Evolutionary conservation across 2,797 vertebrate genomes (phyloP), one percentile per base, ranked within the genome.

Genomic region (Sciurus vulgaris): DNA sequence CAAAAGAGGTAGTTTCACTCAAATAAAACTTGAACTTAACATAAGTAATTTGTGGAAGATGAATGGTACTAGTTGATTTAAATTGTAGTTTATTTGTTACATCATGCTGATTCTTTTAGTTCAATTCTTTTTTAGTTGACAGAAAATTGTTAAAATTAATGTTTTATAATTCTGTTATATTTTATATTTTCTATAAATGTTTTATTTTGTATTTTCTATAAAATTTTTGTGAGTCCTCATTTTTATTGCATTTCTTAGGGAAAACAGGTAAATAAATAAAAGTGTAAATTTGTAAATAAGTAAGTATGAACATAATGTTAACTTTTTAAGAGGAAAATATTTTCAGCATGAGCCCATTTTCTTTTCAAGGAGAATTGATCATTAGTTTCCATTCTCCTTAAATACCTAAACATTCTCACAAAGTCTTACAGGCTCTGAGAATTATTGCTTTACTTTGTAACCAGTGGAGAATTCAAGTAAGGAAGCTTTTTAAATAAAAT

Each of bases 401-500:
- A 3, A n/a, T 59, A 41, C 56, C 13, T 85, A 87, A 78, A 88
- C 10, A 38, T 59, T 73, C 33, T 87, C 22, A 95, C 70, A 76
- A 77, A 59, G 7, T 49, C 17, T 61, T 82, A 72, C 1, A 82
- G 56, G 4, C 69, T 65, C 13, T 81, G 18, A 10, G 8, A 59
- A 12, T 70, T 82, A 54, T 22, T 76, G 14, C 26, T 63, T 72
- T 86, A 30, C 49, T 86, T 92, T 89, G 76, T 1, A 44, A 33
- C n/a, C 26, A 33, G 22, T 72, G 3, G 12, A 82, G 74, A 76
- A 89, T 49, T 93, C 13, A 70, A 83, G 74, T 22, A 77, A 49
- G 61, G 70, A 89, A n/a, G 49, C 24, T 77, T 56, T 73, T 88
- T 67, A 87, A 85, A 47, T 95, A 67, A 89, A 92, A 56, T 77